Evolutionary conservation across 2,113 vertebrate genomes (phyloP).

Genomic region (Siniperca knerii): DNA sequence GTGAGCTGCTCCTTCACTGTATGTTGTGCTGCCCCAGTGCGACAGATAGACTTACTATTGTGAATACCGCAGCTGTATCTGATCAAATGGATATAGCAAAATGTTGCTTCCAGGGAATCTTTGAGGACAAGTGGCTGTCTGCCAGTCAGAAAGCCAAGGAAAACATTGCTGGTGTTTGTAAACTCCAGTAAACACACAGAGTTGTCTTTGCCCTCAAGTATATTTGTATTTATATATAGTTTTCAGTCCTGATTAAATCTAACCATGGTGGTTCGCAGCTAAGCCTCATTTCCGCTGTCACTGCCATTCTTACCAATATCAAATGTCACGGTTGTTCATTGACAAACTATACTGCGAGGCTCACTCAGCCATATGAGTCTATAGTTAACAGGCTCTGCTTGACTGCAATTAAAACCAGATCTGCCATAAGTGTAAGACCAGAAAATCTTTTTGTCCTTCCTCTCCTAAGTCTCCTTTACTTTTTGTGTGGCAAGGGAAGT

Average conservation of each 20-base stretch:
- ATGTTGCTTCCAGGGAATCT: conserved; percentile 56
- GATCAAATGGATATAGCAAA: conserved; percentile 60
- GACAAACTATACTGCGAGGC: neutral
- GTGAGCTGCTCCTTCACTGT: conserved; percentile 11
- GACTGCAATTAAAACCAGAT: conserved; percentile 54
- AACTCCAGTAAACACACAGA: conserved; percentile 59
- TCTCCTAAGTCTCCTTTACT: conserved; percentile 15
- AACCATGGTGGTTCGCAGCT: conserved; percentile 39
- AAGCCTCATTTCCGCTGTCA: conserved; percentile 39
- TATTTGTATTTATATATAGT: conserved; percentile 58
- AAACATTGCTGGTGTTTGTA: conserved; percentile 70
- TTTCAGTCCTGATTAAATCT: conserved; percentile 51
- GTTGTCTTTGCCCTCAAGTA: conserved; percentile 42
- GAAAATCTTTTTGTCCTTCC: conserved; percentile 23
- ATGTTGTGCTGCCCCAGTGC: conserved; percentile 21
- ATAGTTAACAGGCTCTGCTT: conserved; percentile 30
- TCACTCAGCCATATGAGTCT: neutral
- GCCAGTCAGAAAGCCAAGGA: conserved; percentile 56
- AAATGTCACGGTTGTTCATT: conserved; percentile 29
- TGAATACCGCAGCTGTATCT: conserved; percentile 67
- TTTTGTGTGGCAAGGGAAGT: conserved; percentile 10
- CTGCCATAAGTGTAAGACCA: conserved; percentile 19
- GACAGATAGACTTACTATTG: conserved; percentile 32
- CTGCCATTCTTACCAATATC: conserved; percentile 12
- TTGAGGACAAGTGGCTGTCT: conserved; percentile 44